phyloP scores from a whole-genome alignment of 2,113 vertebrate genomes.

The Chinchilla lanigera region DNA sequence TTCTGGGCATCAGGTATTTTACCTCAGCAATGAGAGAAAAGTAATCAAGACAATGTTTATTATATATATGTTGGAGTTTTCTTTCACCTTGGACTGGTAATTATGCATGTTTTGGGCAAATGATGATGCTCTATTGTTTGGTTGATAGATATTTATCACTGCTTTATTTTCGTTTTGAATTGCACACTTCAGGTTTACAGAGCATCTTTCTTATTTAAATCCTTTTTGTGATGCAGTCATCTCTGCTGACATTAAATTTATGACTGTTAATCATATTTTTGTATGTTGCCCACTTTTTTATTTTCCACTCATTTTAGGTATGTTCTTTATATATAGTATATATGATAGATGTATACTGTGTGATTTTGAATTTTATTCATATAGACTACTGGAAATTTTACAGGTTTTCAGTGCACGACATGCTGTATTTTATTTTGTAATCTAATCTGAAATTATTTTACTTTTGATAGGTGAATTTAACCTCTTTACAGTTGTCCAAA shows the following conservation, averaged over 20 bases:
- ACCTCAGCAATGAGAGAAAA: no score
- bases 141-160: neutral
- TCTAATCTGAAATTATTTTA: neutral
- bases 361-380: neutral
- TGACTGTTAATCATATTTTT: neutral
- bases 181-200: neutral
- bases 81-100: no score
- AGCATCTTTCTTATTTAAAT: neutral
- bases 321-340: neutral
- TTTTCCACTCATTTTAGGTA: neutral
- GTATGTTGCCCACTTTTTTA: neutral
- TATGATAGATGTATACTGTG: neutral
- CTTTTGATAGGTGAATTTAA: neutral
- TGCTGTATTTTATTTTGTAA: neutral
- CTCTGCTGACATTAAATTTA: neutral
- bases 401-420: neutral
- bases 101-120: neutral
- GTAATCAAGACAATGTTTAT: no score
- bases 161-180: slow-evolving; percentile 37
- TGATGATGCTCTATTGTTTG: neutral
- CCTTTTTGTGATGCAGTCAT: neutral
- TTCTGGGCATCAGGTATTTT: no score
- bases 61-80: no score
- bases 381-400: neutral
- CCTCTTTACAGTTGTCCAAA: neutral